phyloP scores from a whole-genome alignment of 2,888 invertebrate species.

The Tanypteryx hageni region DNA sequence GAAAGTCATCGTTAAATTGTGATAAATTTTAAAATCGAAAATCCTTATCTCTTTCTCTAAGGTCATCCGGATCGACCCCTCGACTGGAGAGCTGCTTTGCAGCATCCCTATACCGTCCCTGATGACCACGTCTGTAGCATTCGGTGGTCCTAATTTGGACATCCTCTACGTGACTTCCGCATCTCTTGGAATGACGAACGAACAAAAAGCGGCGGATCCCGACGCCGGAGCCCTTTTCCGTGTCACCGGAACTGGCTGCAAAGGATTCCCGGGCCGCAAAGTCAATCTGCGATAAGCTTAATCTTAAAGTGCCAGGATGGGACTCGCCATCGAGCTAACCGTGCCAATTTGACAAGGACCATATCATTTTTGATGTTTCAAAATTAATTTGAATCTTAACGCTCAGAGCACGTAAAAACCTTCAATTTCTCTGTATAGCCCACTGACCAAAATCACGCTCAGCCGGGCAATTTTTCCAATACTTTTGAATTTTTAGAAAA shows the following conservation, averaged over 20 bases:
- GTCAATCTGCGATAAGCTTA: neutral
- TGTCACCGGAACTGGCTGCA: slow-evolving; percentile 79
- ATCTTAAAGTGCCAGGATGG: neutral
- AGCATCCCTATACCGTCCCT: slow-evolving; percentile 79
- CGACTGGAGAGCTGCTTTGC: slow-evolving; percentile 78
- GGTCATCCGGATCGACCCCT: slow-evolving; percentile 81
- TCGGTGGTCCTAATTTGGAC: slow-evolving; percentile 82
- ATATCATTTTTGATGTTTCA: neutral
- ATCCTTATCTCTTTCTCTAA: slow-evolving; percentile 71
- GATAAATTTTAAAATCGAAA: no score
- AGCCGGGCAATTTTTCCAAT: no score
- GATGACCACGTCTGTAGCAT: slow-evolving; percentile 83
- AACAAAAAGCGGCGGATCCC: slow-evolving; percentile 76
- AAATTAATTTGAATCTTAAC: no score
- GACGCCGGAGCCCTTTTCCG: slow-evolving; percentile 79
- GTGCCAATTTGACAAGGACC: neutral
- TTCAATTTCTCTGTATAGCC: no score
- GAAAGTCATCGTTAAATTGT: no score
- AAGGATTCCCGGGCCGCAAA: slow-evolving; percentile 75
- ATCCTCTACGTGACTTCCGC: slow-evolving; percentile 83
- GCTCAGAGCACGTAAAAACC: no score
- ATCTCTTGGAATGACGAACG: slow-evolving; percentile 74
- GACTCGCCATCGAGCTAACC: neutral
- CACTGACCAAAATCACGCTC: no score
- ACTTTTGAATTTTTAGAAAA: no score